phyloP scores from a whole-genome alignment of 37 sponge, comb jelly and placozoan species.

The Spongilla lacustris region DNA sequence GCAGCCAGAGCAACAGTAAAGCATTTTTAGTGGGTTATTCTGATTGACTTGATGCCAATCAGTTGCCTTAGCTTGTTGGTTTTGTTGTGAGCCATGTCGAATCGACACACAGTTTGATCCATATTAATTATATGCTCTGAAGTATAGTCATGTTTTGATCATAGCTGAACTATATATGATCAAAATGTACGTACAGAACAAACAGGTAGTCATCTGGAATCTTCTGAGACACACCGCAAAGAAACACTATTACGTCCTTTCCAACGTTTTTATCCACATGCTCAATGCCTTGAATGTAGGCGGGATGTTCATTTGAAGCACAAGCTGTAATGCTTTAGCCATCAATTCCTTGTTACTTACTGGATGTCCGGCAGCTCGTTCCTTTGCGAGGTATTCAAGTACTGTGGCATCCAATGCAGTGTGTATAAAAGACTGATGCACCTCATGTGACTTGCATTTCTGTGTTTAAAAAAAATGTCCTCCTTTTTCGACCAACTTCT shows the following conservation, averaged over 20 bases:
- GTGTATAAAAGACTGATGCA: no score
- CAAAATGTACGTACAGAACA: not conserved
- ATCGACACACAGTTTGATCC: conserved; percentile 43
- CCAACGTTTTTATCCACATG: conserved; percentile 22
- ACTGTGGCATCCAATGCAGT: not conserved
- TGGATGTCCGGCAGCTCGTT: conserved; percentile 13
- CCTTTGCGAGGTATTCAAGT: conserved; percentile 23
- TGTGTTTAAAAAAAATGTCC: no score
- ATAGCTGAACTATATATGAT: not conserved
- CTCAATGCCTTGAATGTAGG: conserved; percentile 7
- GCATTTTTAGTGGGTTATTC: conserved; percentile 1
- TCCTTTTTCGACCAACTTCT: no score
- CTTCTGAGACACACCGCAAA: conserved; percentile 17
- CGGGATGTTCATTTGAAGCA: not conserved
- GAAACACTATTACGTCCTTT: conserved; percentile 23
- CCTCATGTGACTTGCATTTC: no score
- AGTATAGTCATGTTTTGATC: not conserved
- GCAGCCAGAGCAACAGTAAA: conserved; percentile 46
- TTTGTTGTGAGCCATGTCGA: conserved; percentile 19
- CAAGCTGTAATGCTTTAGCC: conserved; percentile 24
- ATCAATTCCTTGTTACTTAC: conserved; percentile 9
- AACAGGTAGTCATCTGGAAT: conserved; percentile 22
- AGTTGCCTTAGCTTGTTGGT: conserved; percentile 5
- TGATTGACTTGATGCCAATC: no score
- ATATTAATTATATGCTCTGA: conserved; percentile 20